Conservation (phyloP, 64 coral and sea anemone species). For the Stylophora pistillata region DNA sequence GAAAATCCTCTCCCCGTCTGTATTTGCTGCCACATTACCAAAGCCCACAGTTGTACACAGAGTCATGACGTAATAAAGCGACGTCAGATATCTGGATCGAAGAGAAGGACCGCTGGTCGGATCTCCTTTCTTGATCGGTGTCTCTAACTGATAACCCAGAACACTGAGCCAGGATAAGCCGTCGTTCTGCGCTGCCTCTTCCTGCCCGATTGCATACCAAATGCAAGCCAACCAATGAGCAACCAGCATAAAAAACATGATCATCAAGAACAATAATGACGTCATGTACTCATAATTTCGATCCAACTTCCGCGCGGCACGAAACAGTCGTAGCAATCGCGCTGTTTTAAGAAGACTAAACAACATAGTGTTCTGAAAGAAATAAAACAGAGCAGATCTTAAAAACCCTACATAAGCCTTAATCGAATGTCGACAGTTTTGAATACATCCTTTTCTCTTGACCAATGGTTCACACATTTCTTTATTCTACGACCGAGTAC, state of each 20-base stretch:
- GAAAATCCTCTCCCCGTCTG: conserved; percentile 84
- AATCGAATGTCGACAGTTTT: background rate
- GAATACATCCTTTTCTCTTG: too few species aligned
- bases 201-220: conserved; percentile 83
- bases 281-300: conserved; percentile 99
- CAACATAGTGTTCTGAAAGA: conserved; percentile 81
- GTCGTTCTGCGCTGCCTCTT: conserved; percentile 23
- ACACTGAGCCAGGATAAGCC: conserved; percentile 75
- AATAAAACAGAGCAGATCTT: background rate
- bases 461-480: too few species aligned
- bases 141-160: conserved; percentile 17
- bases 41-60: conserved; percentile 93
- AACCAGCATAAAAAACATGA: conserved; percentile 96
- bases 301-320: conserved; percentile 94
- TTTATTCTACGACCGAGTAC: too few species aligned
- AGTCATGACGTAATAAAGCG: conserved; percentile 98
- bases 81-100: conserved; percentile 84
- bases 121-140: background rate
- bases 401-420: background rate
- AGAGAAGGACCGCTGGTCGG: conserved; percentile 41
- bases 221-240: conserved; percentile 99
- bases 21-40: conserved; percentile 86
- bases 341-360: conserved; percentile 97
- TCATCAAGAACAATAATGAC: conserved; percentile 94
- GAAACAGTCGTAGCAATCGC: conserved; percentile 83